phyloP scores from a whole-genome alignment of 2,113 vertebrate species.

The Piaya cayana region DNA sequence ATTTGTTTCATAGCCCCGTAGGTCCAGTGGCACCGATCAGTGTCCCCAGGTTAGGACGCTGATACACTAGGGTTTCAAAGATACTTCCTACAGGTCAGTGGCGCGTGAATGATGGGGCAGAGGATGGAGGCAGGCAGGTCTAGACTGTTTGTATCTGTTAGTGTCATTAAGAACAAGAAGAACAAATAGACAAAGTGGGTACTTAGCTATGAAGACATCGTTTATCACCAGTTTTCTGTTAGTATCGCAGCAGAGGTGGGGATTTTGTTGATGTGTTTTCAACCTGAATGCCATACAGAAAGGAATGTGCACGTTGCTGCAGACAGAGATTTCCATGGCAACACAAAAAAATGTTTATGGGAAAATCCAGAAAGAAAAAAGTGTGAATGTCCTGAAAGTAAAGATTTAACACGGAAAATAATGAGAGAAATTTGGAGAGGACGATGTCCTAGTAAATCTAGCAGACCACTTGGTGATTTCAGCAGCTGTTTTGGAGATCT shows the following conservation, averaged over 20 bases:
- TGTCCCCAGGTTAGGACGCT: not conserved
- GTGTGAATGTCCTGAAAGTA: not conserved
- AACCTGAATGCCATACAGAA: not conserved
- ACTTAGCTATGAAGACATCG: not conserved
- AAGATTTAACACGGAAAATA: not conserved
- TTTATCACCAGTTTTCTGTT: not conserved
- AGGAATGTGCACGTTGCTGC: not conserved
- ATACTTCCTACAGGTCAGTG: not conserved
- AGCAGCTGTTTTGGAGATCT: not conserved
- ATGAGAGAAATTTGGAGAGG: not conserved
- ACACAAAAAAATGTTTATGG: not conserved
- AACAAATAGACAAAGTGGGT: not conserved
- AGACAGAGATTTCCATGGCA: constrained; percentile 14
- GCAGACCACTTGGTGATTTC: not conserved
- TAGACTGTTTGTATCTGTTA: not conserved
- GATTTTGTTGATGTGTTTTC: not conserved
- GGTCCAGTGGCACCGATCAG: not conserved
- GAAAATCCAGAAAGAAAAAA: not conserved
- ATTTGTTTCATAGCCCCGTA: not conserved
- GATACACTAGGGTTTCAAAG: not conserved
- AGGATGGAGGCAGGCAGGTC: not conserved
- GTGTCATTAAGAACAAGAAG: not conserved
- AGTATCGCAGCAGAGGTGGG: not conserved
- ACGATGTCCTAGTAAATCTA: not conserved
- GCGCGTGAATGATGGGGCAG: not conserved